phyloP scores from a whole-genome alignment of 2,888 invertebrate genomes.

The Tenthredo amoena region DNA sequence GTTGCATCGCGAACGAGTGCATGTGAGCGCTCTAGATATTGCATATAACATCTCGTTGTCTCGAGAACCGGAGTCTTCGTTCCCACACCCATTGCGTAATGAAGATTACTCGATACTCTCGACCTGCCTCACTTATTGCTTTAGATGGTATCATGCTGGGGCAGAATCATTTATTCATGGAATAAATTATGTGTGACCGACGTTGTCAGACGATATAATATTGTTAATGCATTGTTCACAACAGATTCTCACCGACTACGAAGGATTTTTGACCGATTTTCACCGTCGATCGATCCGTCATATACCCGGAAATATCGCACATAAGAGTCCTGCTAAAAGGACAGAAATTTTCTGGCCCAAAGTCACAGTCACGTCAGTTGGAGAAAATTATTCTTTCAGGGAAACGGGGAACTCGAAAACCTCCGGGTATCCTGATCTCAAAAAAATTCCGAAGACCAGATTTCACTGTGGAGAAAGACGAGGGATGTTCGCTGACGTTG shows the following conservation, averaged over 20 bases:
- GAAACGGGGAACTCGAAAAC: neutral
- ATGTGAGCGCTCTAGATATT: neutral
- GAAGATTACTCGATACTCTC: conserved; percentile 34
- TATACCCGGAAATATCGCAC: neutral
- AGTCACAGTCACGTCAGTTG: neutral
- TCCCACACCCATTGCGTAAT: conserved; percentile 49
- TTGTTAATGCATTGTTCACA: neutral
- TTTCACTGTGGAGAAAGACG: conserved; percentile 88
- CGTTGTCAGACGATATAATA: neutral
- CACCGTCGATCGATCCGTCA: conserved; percentile 55
- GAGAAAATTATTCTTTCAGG: neutral
- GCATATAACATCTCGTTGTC: neutral
- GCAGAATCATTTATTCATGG: neutral
- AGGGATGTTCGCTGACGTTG: conserved; percentile 92
- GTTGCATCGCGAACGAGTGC: neutral
- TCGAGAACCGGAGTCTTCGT: neutral
- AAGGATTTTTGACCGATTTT: conserved; percentile 66
- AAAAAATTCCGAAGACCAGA: conserved; percentile 84
- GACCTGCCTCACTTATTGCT: neutral
- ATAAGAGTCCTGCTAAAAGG: neutral
- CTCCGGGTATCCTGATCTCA: conserved; percentile 63
- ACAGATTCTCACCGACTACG: conserved; percentile 67
- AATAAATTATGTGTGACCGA: neutral
- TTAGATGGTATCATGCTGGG: neutral
- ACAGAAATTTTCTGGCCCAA: neutral